Conservation (phyloP, 1,140 invertebrate species). For the Paraescarpia echinospica region DNA sequence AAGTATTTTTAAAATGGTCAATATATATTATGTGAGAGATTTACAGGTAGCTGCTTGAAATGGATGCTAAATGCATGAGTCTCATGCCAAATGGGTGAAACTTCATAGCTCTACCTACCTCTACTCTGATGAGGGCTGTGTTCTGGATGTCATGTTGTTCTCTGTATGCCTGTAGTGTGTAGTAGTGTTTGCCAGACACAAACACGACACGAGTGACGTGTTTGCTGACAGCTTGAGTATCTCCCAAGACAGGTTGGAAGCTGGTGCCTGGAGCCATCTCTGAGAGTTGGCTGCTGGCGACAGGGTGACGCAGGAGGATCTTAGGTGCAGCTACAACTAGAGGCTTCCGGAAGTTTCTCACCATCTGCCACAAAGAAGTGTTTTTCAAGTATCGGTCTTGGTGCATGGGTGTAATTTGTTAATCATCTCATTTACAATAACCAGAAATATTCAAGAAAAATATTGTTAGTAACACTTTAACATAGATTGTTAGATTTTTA, state of each 20-base stretch:
- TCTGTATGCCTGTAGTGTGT: slow-evolving; percentile 77
- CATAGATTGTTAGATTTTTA: too few relatives aligned
- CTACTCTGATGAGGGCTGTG: slow-evolving; percentile 84
- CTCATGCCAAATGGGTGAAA: too few relatives aligned
- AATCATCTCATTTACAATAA: not conserved
- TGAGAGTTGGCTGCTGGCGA: slow-evolving; percentile 73
- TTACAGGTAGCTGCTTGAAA: too few relatives aligned
- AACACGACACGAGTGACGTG: slow-evolving; percentile 77
- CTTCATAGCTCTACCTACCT: slow-evolving; percentile 60
- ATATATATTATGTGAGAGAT: too few relatives aligned
- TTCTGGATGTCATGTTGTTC: slow-evolving; percentile 68
- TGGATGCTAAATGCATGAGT: too few relatives aligned
- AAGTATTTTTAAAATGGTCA: too few relatives aligned
- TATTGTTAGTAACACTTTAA: too few relatives aligned
- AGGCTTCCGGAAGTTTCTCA: slow-evolving; percentile 90
- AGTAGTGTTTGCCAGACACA: slow-evolving; percentile 93
- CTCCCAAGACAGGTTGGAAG: slow-evolving; percentile 83
- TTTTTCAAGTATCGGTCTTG: not conserved
- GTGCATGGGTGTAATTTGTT: too few relatives aligned
- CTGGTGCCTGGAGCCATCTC: slow-evolving; percentile 79
- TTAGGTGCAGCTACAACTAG: slow-evolving; percentile 88
- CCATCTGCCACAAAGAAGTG: slow-evolving; percentile 65
- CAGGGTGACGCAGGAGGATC: slow-evolving; percentile 77
- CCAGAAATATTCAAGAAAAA: too few relatives aligned
- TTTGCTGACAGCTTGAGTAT: slow-evolving; percentile 61